These are phyloP conservation scores for Nephrotoma guestfalica DNA, from an alignment of 2,888 invertebrate genomes.

Conservation along the genomic window DNA sequence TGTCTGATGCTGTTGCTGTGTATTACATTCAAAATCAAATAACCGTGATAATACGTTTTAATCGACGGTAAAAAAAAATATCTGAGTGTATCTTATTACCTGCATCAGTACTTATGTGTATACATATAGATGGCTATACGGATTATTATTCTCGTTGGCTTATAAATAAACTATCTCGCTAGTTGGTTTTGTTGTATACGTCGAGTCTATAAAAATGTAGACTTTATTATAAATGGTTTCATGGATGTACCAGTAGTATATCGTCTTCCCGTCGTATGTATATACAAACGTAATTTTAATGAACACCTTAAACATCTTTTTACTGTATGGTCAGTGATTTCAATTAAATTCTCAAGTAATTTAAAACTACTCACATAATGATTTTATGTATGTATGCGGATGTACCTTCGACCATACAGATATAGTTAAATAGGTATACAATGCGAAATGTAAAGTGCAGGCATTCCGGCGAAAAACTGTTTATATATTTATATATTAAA, in stretches of 20 bases:
- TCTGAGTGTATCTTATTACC: background rate
- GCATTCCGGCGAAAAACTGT: background rate
- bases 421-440: background rate
- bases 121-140: background rate
- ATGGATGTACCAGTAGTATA: background rate
- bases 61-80: background rate
- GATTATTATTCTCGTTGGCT: background rate
- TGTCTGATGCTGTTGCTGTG: background rate
- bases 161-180: background rate
- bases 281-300: background rate
- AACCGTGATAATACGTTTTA: background rate
- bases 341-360: background rate
- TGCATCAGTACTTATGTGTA: background rate
- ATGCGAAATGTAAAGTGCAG: background rate
- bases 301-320: background rate
- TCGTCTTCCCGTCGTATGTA: background rate
- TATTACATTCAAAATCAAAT: background rate
- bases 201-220: background rate
- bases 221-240: background rate
- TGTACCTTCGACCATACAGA: background rate
- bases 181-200: background rate
- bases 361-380: background rate
- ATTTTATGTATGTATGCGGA: background rate
- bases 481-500: background rate
- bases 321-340: background rate